A percentile compares a stretch with the other conserved stretches of the same genome.
phyloP scores from a whole-genome alignment of 2,113 vertebrate genomes.

The Amazona vittata region DNA sequence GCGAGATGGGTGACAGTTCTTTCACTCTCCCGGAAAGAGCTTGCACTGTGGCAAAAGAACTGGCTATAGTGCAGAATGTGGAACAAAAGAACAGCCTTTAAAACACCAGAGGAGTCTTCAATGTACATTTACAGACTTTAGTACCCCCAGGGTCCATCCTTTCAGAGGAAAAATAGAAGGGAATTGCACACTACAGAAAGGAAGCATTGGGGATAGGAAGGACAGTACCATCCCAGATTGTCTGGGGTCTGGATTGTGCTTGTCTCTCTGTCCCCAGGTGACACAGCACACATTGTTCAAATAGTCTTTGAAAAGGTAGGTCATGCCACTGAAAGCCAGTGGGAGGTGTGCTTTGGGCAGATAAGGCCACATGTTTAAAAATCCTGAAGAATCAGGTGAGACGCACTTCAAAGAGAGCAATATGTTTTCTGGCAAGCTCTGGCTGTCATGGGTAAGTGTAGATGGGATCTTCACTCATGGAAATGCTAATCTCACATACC shows the following conservation, averaged over 20 bases:
- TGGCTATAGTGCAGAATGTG: not conserved
- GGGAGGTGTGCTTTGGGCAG: not conserved
- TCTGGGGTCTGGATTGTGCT: not conserved
- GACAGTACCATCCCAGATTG: not conserved
- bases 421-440: not conserved
- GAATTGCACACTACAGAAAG: not conserved
- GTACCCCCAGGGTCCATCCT: not conserved
- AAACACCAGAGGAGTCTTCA: not conserved
- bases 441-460: not conserved
- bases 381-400: not conserved
- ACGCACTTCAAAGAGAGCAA: not conserved
- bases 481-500: not conserved
- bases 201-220: not conserved
- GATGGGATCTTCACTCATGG: not conserved
- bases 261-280: not conserved
- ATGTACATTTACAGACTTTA: not conserved
- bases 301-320: not conserved
- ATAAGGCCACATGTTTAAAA: not conserved
- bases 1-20: not conserved
- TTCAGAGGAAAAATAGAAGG: not conserved
- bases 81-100: not conserved
- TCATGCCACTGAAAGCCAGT: not conserved
- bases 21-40: not conserved
- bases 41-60: not conserved
- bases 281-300: not conserved